Evolutionary conservation across 2,888 invertebrate genomes (phyloP).

Genomic region (Platycnemis pennipes): DNA sequence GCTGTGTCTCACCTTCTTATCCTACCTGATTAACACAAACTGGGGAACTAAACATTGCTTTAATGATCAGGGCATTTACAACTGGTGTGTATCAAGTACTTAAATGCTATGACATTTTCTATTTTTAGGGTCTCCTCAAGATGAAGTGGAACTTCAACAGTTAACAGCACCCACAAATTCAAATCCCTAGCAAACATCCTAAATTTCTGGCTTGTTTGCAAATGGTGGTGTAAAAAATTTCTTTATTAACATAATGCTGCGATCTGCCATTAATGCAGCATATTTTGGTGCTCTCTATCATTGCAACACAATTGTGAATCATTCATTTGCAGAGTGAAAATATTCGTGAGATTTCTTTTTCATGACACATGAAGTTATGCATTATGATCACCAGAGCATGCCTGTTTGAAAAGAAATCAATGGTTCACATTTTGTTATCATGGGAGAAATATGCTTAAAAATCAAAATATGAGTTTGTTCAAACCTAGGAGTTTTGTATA

Average conservation of each 20-base stretch:
- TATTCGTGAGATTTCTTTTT: background rate
- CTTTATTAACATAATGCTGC: background rate
- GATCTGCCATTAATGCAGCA: background rate
- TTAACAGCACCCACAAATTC: background rate
- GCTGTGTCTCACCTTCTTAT: background rate
- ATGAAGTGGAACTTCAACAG: constrained; percentile 52
- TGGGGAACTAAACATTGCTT: background rate
- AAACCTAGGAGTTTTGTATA: background rate
- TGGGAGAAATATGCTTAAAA: background rate
- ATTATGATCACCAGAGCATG: background rate
- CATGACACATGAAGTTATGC: background rate
- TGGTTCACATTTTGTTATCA: background rate
- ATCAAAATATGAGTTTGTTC: background rate
- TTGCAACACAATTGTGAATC: background rate
- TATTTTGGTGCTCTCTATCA: background rate
- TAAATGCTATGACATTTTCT: background rate
- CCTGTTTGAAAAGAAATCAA: background rate
- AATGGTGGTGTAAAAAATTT: background rate
- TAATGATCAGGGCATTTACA: background rate
- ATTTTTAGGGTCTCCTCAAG: constrained; percentile 43
- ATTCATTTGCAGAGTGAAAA: background rate
- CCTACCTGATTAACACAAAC: background rate
- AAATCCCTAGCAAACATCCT: constrained; percentile 14
- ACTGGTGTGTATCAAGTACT: background rate
- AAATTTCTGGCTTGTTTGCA: background rate